These are phyloP conservation scores for Habropoda laboriosa DNA, from an alignment of 1,140 invertebrate species.

Conservation along the genomic window DNA sequence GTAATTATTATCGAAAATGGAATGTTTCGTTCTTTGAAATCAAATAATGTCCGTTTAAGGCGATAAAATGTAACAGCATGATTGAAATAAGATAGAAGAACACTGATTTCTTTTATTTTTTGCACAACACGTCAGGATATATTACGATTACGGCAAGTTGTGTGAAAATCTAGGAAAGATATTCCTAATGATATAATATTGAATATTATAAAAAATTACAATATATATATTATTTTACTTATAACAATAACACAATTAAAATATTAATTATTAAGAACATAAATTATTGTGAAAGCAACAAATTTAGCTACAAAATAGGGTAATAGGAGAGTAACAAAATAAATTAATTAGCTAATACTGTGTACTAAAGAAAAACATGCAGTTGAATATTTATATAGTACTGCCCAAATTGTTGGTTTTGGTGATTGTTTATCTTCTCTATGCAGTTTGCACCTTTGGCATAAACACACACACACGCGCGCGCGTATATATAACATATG, in stretches of 20 bases:
- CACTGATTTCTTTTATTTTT: slow-evolving; percentile 26
- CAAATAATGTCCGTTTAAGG: not conserved
- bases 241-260: slow-evolving; percentile 75
- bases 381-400: slow-evolving; percentile 76
- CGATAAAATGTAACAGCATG: not conserved
- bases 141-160: slow-evolving; percentile 59
- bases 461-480: no score
- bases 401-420: slow-evolving; percentile 77
- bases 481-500: not conserved
- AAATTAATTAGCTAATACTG: slow-evolving; percentile 78
- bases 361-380: slow-evolving; percentile 71
- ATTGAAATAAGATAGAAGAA: not conserved
- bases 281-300: slow-evolving; percentile 80
- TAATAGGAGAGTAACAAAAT: slow-evolving; percentile 81
- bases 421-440: slow-evolving; percentile 46
- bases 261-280: slow-evolving; percentile 70
- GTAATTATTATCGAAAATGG: not conserved
- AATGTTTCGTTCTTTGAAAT: not conserved
- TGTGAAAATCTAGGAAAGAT: slow-evolving; percentile 62
- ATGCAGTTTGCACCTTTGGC: not conserved
- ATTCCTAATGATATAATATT: slow-evolving; percentile 72
- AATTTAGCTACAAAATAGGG: slow-evolving; percentile 80
- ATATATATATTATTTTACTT: slow-evolving; percentile 77
- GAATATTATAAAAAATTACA: slow-evolving; percentile 75
- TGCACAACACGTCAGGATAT: slow-evolving; percentile 40